Evolutionary conservation across 2,888 invertebrate species (phyloP).

Genomic region (Drosophila maculinotata): DNA sequence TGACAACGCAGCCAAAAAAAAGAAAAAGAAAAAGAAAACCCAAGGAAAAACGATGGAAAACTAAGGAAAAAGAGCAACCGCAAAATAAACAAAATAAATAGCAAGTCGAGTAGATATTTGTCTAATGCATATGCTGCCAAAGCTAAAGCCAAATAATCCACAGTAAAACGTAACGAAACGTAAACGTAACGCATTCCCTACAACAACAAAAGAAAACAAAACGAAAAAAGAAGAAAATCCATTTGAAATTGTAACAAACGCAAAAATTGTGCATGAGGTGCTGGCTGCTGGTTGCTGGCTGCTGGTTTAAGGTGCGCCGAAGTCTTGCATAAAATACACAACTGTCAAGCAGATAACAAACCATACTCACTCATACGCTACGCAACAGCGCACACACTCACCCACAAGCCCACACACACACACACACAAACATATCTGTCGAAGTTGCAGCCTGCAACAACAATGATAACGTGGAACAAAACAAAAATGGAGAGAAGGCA

Average conservation of each 20-base stretch:
- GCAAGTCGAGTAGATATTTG: conserved; percentile 56
- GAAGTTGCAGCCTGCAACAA: conserved; percentile 67
- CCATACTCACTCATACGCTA: conserved; percentile 19
- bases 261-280: conserved; percentile 57
- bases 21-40: not conserved
- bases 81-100: conserved; percentile 71
- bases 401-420: conserved; percentile 7
- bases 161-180: conserved; percentile 54
- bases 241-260: conserved; percentile 74
- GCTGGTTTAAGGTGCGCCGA: conserved; percentile 52
- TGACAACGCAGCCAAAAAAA: conserved; percentile 54
- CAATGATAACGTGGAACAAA: conserved; percentile 67
- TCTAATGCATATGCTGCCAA: conserved; percentile 57
- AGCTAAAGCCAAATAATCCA: conserved; percentile 60
- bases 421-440: conserved; percentile 51
- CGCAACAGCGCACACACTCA: no score
- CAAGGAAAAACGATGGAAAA: not conserved
- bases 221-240: conserved; percentile 28
- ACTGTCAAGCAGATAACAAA: conserved; percentile 54
- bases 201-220: conserved; percentile 7
- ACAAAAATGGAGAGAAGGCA: conserved; percentile 44
- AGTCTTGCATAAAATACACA: conserved; percentile 62
- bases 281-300: conserved; percentile 5
- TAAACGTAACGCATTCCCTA: conserved; percentile 50
- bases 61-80: conserved; percentile 38